Base-by-base conservation (phyloP, 2,797 vertebrate genomes). In the Cyclopterus lumpus region DNA sequence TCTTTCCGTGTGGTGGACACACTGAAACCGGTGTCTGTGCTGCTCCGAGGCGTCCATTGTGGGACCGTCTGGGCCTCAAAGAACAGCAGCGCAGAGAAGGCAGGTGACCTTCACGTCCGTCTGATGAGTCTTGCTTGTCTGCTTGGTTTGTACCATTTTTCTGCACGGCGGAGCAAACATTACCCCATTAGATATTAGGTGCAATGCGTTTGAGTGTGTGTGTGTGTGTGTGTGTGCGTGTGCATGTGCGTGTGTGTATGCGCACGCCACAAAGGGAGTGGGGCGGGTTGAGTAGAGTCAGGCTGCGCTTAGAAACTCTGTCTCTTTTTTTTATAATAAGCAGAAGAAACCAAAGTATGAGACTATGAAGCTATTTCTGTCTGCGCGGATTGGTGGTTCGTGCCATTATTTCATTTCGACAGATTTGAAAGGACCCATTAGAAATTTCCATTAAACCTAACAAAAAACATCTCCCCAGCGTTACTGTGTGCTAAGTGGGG, bases 371-470 rank as follows among this genome's bases (percentile, higher is more conserved):
- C 90, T 93, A 93, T 92, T 92, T 94, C 89, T 85, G 92, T 93
- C 88, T 58, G 48, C 18, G 26, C 75, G 77, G 90, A 90, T 89
- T 80, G 81, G 88, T 76, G 88, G 83, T 74, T 90, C n/a, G 28
- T 91, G 88, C 91, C 88, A 92, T 91, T 93, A 90, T 91, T 92
- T 93, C 83, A 92, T 87, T 88, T 92, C 85, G 88, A 93, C 90
- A 93, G 87, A 92, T 94, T 88, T 92, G 89, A 93, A 90, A 88
- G 90, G 87, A 88, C 83, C 88, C 89, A 91, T 93, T 92, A 92
- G 89, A 93, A 93, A 93, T 92, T 91, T 93, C 89, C 90, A 93
- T 93, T 93, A 92, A 93, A 91, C 72, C 82, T 88, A 90, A 92
- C 89, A 89, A 91, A 92, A 93, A 91, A 89, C 87, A 89, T 91